Percentiles rank a stretch among this genome's conserved stretches.
Evolutionary conservation across 2,888 invertebrate genomes (phyloP).

Genomic region (Leucophenga montana): DNA sequence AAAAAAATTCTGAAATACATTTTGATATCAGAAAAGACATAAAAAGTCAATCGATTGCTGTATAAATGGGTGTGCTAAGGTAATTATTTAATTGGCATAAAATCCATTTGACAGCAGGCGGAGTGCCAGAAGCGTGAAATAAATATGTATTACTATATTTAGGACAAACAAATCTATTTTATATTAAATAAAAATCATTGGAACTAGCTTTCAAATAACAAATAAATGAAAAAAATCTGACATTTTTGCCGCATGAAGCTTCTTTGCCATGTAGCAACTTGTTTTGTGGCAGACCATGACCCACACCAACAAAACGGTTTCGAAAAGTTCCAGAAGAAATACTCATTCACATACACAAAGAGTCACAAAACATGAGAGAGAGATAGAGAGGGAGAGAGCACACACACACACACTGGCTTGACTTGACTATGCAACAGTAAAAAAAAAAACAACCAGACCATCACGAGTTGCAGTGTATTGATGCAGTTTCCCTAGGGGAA

Average conservation of each 20-base stretch:
- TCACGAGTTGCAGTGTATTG: slow-evolving; percentile 20
- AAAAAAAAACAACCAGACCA: slow-evolving; percentile 46
- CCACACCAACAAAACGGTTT: slow-evolving; percentile 63
- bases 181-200: neutral
- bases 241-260: slow-evolving; percentile 37
- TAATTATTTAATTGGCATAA: slow-evolving; percentile 16
- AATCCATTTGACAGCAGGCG: neutral
- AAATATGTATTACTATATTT: slow-evolving; percentile 23
- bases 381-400: neutral
- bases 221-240: slow-evolving; percentile 18
- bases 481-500: slow-evolving; percentile 30
- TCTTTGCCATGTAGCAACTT: neutral
- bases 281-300: slow-evolving; percentile 64
- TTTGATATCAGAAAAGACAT: neutral
- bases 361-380: neutral
- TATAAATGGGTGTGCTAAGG: neutral
- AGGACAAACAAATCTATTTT: neutral
- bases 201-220: neutral
- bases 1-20: neutral
- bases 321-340: slow-evolving; percentile 47
- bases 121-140: slow-evolving; percentile 40
- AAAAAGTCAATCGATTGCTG: neutral
- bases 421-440: slow-evolving; percentile 46
- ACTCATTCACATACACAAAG: slow-evolving; percentile 43
- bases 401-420: slow-evolving; percentile 5